These are phyloP conservation scores for Charanyca ferruginea DNA, from an alignment of 2,888 invertebrate species.

Conservation along the genomic window DNA sequence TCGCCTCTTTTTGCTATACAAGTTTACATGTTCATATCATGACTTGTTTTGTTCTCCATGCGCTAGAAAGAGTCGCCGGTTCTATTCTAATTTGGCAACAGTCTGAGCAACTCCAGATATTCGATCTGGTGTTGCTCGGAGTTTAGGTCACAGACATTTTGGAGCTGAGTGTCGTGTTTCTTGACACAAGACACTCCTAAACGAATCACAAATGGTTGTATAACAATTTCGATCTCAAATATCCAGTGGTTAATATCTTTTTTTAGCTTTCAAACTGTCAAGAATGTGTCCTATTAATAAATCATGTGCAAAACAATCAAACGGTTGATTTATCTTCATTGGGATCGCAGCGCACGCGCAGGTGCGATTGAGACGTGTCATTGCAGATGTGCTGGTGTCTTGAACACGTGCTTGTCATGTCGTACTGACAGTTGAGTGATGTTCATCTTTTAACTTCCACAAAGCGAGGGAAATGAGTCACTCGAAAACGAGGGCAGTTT, in stretches of 20 bases:
- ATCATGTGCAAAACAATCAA: conserved; percentile 53
- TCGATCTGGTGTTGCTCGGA: conserved; percentile 36
- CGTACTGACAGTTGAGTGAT: conserved; percentile 32
- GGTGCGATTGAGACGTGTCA: conserved; percentile 58
- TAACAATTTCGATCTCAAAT: conserved; percentile 23
- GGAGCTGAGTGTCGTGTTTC: conserved; percentile 30
- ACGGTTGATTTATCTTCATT: conserved; percentile 51
- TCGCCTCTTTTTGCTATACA: too few species aligned
- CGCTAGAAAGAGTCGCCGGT: conserved; percentile 14
- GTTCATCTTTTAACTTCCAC: conserved; percentile 13
- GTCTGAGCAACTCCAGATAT: conserved; percentile 49
- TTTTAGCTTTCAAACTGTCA: conserved; percentile 26
- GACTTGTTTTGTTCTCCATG: conserved; percentile 6
- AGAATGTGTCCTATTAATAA: conserved; percentile 50
- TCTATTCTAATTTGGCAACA: conserved; percentile 51
- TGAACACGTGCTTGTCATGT: conserved; percentile 36
- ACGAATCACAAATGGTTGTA: conserved; percentile 9
- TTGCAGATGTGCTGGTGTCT: conserved; percentile 19
- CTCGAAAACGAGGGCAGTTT: conserved; percentile 28
- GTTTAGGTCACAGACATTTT: conserved; percentile 44
- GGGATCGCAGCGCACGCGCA: conserved; percentile 29
- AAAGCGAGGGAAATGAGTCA: conserved; percentile 21
- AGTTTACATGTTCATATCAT: neutral
- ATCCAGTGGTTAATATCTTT: conserved; percentile 20
- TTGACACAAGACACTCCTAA: conserved; percentile 10